Evolutionary conservation across 2,113 vertebrate genomes (phyloP), one percentile per base, ranked within the genome.

Genomic region (Varanus komodoensis): DNA sequence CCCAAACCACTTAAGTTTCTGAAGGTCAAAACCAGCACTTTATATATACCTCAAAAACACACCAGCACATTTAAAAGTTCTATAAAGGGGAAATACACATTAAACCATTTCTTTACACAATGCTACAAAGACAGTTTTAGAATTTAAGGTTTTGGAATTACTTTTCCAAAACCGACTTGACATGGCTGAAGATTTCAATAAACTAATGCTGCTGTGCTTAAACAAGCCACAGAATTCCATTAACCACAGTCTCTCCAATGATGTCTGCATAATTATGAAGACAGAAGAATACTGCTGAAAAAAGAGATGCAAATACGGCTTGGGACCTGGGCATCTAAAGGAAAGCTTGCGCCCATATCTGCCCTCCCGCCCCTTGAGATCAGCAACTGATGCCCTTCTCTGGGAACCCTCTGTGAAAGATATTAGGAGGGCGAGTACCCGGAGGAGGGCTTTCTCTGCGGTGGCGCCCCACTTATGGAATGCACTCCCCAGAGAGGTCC

Each of bases 181-280:
- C 88, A 91, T 91, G 90, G 85, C 84, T 89, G 85, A 34, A 91
- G 75, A 61, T 89, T 77, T 91, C 89, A 89, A 52, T 57, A 64
- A 0, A 81, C 68, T 86, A 83, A 68, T 52, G 25, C 21, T 54
- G 25, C 38, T 25, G 67, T 29, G 15, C 81, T 92, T 50, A 89
- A 90, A 93, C 87, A 93, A 52, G 29, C 38, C 44, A 68, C 48
- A 83, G 1, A 87, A 92, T 91, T 95, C 89, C 92, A 95, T 90
- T 93, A 92, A 94, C 91, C 93, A 89, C 87, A 77, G 78, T 1
- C 78, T 84, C 79, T 90, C 93, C 88, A 92, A 95, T 79, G 25
- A 90, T 90, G 67, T 0, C 0, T 61, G 90, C 74, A 91, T 84
- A 90, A 88, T 38, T 84, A 54, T 0, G n/a, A 90, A 64, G 74